phyloP scores from a whole-genome alignment of 2,113 vertebrate species.

The Colossoma macropomum region DNA sequence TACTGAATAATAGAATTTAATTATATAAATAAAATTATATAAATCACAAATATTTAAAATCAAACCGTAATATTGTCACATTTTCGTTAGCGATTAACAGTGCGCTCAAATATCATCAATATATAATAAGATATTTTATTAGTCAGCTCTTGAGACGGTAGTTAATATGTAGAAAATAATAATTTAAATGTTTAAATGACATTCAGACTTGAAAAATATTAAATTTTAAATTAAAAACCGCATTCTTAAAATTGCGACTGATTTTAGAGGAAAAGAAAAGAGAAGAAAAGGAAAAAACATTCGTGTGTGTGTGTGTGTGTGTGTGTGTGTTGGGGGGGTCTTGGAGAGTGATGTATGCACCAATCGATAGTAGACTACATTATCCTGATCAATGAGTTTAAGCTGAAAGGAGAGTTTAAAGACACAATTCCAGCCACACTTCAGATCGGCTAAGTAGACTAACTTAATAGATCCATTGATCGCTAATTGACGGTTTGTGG shows the following conservation, averaged over 20 bases:
- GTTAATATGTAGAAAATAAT: no score
- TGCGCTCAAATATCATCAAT: no score
- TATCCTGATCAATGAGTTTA: constrained; percentile 39
- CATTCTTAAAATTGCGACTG: neutral
- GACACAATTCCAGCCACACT: constrained; percentile 36
- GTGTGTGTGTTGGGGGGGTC: neutral
- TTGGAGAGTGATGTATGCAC: constrained; percentile 36
- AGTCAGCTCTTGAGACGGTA: no score
- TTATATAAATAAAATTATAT: no score
- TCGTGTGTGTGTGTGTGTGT: neutral
- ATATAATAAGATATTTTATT: no score
- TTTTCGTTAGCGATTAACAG: no score
- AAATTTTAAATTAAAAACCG: no score
- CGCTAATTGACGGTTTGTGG: constrained; percentile 37
- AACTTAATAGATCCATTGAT: neutral
- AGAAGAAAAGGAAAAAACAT: neutral
- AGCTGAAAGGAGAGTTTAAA: constrained; percentile 40
- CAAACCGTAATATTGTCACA: no score
- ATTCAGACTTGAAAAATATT: no score
- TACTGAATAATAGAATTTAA: no score
- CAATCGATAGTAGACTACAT: constrained; percentile 40
- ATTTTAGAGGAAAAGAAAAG: neutral
- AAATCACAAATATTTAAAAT: no score
- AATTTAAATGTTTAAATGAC: no score
- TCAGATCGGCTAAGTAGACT: neutral